Conservation (phyloP, 2,113 vertebrate genomes). For the Cryptomyrus ogoouensis region DNA sequence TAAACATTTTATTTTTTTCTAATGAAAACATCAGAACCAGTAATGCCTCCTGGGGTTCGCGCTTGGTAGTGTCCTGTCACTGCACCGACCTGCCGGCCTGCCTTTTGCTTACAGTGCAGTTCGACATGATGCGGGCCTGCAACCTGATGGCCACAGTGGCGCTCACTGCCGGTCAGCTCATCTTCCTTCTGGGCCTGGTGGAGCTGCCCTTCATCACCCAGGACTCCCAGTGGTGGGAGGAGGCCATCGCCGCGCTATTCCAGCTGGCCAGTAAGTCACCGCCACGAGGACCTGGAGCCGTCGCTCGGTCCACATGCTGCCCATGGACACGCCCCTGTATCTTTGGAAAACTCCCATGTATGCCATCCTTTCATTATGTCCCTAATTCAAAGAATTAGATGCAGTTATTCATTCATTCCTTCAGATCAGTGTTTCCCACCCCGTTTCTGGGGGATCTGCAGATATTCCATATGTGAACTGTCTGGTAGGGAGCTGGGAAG, state of each 20-base stretch:
- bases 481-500: background rate
- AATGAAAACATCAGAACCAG: background rate
- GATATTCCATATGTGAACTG: background rate
- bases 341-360: background rate
- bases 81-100: background rate
- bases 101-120: constrained; percentile 74
- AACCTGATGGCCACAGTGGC: constrained; percentile 92
- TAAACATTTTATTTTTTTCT: background rate
- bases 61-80: background rate
- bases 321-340: background rate
- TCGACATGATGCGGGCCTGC: constrained; percentile 98
- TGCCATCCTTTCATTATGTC: background rate
- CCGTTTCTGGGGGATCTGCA: too few species aligned
- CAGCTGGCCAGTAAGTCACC: constrained; percentile 90
- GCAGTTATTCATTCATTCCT: background rate
- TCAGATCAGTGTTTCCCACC: background rate
- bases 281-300: background rate
- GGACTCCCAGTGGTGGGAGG: constrained; percentile 98
- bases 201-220: constrained; percentile 78
- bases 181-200: constrained; percentile 81
- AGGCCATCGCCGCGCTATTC: constrained; percentile 93
- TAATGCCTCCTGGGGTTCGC: background rate
- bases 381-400: background rate
- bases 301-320: background rate
- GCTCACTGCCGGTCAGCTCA: constrained; percentile 83